A percentile compares a stretch with the other conserved stretches of the same genome.
These are phyloP conservation scores for Camponotus pennsylvanicus DNA, from an alignment of 1,140 invertebrate genomes.

Conservation along the genomic window DNA sequence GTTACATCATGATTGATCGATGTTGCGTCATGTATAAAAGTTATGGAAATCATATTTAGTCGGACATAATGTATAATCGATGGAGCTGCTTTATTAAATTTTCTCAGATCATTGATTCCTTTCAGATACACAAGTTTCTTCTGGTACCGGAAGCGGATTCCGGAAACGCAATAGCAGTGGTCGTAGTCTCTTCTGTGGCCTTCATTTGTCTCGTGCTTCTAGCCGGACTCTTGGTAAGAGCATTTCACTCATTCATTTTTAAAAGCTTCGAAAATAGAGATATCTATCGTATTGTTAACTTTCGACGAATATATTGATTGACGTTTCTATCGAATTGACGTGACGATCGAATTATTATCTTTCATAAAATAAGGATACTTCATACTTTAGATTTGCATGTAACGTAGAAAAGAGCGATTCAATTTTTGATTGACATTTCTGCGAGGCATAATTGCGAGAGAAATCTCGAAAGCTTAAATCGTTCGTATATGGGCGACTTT, in stretches of 20 bases:
- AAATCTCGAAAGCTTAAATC: background rate
- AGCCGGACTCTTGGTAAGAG: slow-evolving; percentile 89
- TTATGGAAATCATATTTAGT: background rate
- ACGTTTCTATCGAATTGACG: background rate
- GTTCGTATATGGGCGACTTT: no score
- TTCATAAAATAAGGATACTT: background rate
- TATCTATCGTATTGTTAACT: slow-evolving; percentile 25
- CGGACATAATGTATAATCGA: background rate
- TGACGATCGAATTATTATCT: slow-evolving; percentile 13
- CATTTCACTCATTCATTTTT: slow-evolving; percentile 37
- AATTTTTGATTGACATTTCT: background rate
- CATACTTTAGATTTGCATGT: background rate
- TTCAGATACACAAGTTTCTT: slow-evolving; percentile 83
- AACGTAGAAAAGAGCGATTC: background rate
- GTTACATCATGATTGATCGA: background rate
- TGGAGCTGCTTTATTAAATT: slow-evolving; percentile 57
- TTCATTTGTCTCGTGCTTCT: slow-evolving; percentile 88
- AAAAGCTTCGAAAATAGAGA: background rate
- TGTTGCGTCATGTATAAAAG: background rate
- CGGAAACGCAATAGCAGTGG: slow-evolving; percentile 86
- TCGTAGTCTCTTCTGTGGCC: slow-evolving; percentile 86
- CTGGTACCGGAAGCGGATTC: slow-evolving; percentile 83
- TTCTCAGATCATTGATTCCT: slow-evolving; percentile 52
- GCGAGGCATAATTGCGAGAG: background rate
- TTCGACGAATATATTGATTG: background rate